Evolutionary conservation across 2,888 invertebrate genomes (phyloP), one percentile per base, ranked within the genome.

Genomic region (Branchipolynoe longqiensis): DNA sequence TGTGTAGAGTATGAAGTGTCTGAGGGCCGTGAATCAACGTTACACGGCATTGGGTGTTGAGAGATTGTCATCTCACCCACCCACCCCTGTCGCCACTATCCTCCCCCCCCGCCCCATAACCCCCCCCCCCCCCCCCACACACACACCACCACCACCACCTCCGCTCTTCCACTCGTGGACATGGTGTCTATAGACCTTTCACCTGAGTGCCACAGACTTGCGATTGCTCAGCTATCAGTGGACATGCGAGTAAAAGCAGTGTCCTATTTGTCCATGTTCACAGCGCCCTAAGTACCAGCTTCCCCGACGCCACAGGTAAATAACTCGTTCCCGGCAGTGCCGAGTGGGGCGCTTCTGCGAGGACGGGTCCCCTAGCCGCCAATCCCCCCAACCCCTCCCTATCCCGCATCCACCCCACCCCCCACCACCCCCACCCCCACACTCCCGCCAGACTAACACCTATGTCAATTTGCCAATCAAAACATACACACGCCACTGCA

Each of bases 401-500:
- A 33, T 3, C 18, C 1, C 69, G 22, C n/a, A 8, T 58, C 33
- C 8, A 48, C 33, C 31, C 36, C 38, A 69, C 14, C 69, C n/a
- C n/a, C n/a, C n/a, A n/a, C n/a, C 22, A 33, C 8, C 36, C 33
- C 38, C 69, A 33, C 33, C 69, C 69, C 62, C 62, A 18, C n/a
- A 25, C 69, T 69, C n/a, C 48, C 8, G 48, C 8, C 48, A 48
- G 48, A 36, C 69, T 18, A 69, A 69, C n/a, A n/a, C 69, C 69
- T 69, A 69, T 33, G 78, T 54, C 22, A 78, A 78, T 78, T 78
- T 78, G 54, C 31, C 78, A 78, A 78, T 78, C 78, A 78, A 78
- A 78, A 78, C 78, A 78, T 78, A 78, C 78, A 78, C 78, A 78
- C 3, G 78, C 78, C 54, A 78, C 33, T 78, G 78, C 54, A 78